phyloP scores from a whole-genome alignment of 2,888 invertebrate genomes.

The Agonopterix heracliana region DNA sequence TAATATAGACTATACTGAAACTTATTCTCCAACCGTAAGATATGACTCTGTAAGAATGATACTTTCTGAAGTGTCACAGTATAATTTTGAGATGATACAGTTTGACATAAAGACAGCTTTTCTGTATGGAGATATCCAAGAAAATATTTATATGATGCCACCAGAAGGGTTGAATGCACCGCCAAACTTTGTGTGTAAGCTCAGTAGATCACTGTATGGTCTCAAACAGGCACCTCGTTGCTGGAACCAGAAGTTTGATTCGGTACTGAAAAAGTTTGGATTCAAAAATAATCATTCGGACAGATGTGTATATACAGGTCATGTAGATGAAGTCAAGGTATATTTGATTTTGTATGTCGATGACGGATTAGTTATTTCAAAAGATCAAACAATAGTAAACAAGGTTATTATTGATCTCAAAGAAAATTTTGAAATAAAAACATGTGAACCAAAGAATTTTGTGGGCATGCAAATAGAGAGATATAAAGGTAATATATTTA shows the following conservation, averaged over 20 bases:
- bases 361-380: too few relatives aligned
- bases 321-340: slow-evolving; percentile 4
- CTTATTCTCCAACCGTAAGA: slow-evolving; percentile 18
- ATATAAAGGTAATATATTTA: too few relatives aligned
- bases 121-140: slow-evolving; percentile 15
- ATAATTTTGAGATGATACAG: slow-evolving; percentile 14
- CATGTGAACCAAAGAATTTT: too few relatives aligned
- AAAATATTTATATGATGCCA: slow-evolving; percentile 15
- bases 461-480: too few relatives aligned
- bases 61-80: slow-evolving; percentile 14
- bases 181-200: slow-evolving; percentile 3
- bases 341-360: too few relatives aligned
- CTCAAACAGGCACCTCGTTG: slow-evolving; percentile 11
- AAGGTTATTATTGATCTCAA: too few relatives aligned
- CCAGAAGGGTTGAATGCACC: slow-evolving; percentile 16
- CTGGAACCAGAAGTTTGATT: slow-evolving; percentile 14
- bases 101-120: too few relatives aligned
- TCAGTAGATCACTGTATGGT: slow-evolving; percentile 6
- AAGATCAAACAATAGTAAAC: too few relatives aligned
- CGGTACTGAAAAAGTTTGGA: slow-evolving; percentile 12
- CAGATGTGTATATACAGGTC: slow-evolving; percentile 16
- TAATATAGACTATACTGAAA: slow-evolving; percentile 19
- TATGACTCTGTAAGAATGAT: slow-evolving; percentile 19
- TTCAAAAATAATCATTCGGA: slow-evolving; percentile 14
- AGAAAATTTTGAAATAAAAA: too few relatives aligned